Percentiles rank a stretch among this genome's conserved stretches.
Conservation (phyloP, 2,888 invertebrate species). For the Limnephilus rhombicus region DNA sequence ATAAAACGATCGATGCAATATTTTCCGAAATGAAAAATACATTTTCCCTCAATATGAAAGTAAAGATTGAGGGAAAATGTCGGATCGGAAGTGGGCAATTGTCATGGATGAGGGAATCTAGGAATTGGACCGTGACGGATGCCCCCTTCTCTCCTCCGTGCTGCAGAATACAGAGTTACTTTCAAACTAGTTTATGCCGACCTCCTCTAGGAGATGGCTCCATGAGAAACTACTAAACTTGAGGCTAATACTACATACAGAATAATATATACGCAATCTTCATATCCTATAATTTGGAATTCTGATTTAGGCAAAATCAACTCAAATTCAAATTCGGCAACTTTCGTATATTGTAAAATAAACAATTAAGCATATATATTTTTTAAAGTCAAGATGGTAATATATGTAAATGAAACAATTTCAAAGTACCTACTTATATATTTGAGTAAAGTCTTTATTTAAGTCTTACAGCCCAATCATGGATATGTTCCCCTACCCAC, state of each 20-base stretch:
- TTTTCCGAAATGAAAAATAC: not conserved
- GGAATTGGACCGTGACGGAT: not conserved
- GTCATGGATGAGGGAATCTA: not conserved
- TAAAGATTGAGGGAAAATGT: not conserved
- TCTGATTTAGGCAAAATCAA: too few relatives aligned
- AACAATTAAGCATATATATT: too few relatives aligned
- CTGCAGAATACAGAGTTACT: not conserved
- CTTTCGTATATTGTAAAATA: too few relatives aligned
- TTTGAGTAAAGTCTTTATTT: too few relatives aligned
- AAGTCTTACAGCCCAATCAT: too few relatives aligned
- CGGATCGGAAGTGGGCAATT: not conserved
- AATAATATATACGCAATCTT: not conserved
- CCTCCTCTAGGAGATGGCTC: not conserved
- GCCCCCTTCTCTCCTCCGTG: not conserved
- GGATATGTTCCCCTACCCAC: too few relatives aligned
- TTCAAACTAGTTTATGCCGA: not conserved
- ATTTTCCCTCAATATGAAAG: not conserved
- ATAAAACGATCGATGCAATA: not conserved
- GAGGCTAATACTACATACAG: not conserved
- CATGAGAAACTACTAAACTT: not conserved
- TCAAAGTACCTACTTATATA: too few relatives aligned
- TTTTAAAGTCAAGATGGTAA: too few relatives aligned
- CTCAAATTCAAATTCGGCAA: too few relatives aligned
- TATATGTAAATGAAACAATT: too few relatives aligned
- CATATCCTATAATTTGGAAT: too few relatives aligned